A percentile compares a stretch with the other conserved stretches of the same genome.
phyloP scores from a whole-genome alignment of 2,113 vertebrate genomes.

The Prionailurus bengalensis region DNA sequence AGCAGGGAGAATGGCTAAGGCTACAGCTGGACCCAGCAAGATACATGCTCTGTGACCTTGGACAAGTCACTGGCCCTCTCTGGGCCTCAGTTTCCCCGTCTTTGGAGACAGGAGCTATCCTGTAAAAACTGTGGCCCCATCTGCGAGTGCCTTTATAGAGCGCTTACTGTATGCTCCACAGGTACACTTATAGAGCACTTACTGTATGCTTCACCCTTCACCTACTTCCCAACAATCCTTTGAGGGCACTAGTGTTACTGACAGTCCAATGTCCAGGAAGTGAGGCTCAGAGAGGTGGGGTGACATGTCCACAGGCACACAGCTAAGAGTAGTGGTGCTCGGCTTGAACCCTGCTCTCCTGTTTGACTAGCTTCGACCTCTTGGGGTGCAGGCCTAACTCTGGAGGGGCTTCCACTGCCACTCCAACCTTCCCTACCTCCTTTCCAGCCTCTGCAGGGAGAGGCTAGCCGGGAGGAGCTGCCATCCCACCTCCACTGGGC shows the following conservation, averaged over 20 bases:
- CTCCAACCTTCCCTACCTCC: background rate
- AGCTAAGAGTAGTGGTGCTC: background rate
- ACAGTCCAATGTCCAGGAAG: accelerated
- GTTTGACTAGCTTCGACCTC: background rate
- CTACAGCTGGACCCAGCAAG: background rate
- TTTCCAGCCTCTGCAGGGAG: background rate
- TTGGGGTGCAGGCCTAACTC: background rate
- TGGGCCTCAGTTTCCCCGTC: background rate
- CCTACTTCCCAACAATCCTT: background rate
- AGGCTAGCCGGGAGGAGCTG: background rate
- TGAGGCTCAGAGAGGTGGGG: background rate
- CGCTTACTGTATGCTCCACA: background rate
- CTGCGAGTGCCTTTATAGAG: background rate
- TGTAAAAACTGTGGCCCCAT: background rate
- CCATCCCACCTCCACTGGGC: background rate
- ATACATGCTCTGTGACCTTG: background rate
- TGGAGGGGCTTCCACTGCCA: background rate
- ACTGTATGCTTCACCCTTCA: background rate
- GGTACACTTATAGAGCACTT: background rate
- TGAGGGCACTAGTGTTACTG: too few species aligned
- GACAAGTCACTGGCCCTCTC: background rate
- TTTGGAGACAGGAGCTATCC: background rate
- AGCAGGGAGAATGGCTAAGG: background rate
- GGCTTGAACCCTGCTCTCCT: background rate
- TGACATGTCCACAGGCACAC: background rate